A percentile compares a stretch with the other conserved stretches of the same genome.
phyloP scores from a whole-genome alignment of 2,113 vertebrate species.

The Oncorhynchus mykiss region DNA sequence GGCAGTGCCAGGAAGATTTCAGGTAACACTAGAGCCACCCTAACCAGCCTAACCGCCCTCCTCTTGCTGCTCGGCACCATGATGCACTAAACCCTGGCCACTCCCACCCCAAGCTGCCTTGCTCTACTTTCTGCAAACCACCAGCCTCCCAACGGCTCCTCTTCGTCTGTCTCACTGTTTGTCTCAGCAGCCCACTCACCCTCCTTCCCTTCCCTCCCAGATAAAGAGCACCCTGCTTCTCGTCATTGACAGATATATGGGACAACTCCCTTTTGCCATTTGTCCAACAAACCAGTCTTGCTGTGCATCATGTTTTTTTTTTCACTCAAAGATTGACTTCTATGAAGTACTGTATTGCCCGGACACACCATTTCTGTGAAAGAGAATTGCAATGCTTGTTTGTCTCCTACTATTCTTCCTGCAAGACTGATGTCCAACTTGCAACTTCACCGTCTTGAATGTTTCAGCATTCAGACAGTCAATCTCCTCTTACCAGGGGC shows the following conservation, averaged over 20 bases:
- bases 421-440: slow-evolving; percentile 22
- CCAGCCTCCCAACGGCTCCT: slow-evolving; percentile 48
- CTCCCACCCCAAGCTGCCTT: slow-evolving; percentile 49
- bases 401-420: not conserved
- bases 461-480: slow-evolving; percentile 21
- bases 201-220: slow-evolving; percentile 38
- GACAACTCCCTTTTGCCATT: slow-evolving; percentile 42
- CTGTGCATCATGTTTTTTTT: slow-evolving; percentile 56
- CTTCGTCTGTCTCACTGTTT: slow-evolving; percentile 51
- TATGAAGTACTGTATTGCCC: slow-evolving; percentile 67
- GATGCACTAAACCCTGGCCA: slow-evolving; percentile 65
- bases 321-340: slow-evolving; percentile 63
- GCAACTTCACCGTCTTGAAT: not conserved
- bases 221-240: slow-evolving; percentile 39
- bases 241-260: slow-evolving; percentile 14
- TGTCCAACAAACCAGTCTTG: slow-evolving; percentile 42
- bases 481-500: not conserved
- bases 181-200: slow-evolving; percentile 53
- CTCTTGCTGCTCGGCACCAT: slow-evolving; percentile 54
- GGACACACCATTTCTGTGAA: slow-evolving; percentile 41
- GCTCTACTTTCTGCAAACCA: slow-evolving; percentile 60
- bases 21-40: slow-evolving; percentile 65
- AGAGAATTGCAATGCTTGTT: slow-evolving; percentile 34
- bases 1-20: slow-evolving; percentile 64
- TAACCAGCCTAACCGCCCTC: slow-evolving; percentile 60